Conservation (phyloP, 2,797 vertebrate species). For the Galagoides demidoff region DNA sequence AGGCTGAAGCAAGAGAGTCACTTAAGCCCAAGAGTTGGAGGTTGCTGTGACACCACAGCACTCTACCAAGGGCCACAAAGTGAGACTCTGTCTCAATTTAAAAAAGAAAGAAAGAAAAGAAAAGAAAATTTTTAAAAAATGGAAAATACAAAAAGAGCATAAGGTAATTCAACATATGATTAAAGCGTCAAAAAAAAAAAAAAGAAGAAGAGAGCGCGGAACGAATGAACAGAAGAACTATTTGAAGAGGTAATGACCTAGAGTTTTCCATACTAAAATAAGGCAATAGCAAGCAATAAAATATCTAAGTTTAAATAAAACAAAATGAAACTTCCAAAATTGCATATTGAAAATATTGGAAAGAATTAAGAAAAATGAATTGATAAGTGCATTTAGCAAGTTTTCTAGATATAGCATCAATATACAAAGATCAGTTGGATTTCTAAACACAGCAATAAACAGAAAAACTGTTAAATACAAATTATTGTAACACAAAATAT, state of each 20-base stretch:
- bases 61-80: no score
- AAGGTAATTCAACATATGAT: background rate
- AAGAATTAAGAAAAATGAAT: background rate
- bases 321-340: background rate
- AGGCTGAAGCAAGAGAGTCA: no score
- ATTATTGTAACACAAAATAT: background rate
- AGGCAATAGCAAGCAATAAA: background rate
- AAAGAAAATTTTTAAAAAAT: background rate
- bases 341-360: background rate
- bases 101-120: no score
- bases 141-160: background rate
- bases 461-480: background rate
- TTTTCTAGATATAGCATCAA: background rate
- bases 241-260: background rate
- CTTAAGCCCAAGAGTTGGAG: no score
- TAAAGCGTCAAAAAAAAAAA: background rate
- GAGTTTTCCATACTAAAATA: slow-evolving; percentile 5
- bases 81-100: no score
- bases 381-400: background rate
- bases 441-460: slow-evolving; percentile 3
- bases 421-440: background rate
- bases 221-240: background rate
- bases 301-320: background rate
- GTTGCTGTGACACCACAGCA: no score
- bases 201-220: background rate